Evolutionary conservation across 1,140 invertebrate genomes (phyloP).

Genomic region (Helicoverpa zea): DNA sequence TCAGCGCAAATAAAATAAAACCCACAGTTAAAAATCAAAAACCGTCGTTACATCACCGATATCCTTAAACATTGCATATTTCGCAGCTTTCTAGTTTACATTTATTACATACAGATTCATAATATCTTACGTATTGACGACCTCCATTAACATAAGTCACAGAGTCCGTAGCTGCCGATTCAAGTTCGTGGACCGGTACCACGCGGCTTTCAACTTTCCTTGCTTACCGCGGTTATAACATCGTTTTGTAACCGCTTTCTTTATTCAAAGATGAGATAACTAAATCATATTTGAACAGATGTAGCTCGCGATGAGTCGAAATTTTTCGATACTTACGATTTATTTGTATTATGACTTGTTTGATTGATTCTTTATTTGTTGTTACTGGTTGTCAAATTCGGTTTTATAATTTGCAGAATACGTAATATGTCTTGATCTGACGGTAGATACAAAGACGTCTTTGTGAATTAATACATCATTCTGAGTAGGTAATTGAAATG

Average conservation of each 20-base stretch:
- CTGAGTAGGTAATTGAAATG: background rate
- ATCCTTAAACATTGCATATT: constrained; percentile 3
- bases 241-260: constrained; percentile 80
- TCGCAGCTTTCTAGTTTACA: constrained; percentile 21
- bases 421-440: background rate
- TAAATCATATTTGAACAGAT: constrained; percentile 55
- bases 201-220: constrained; percentile 80
- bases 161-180: constrained; percentile 21
- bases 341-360: background rate
- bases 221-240: constrained; percentile 66
- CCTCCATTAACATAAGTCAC: constrained; percentile 50
- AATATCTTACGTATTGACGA: constrained; percentile 42
- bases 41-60: background rate
- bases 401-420: background rate
- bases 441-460: background rate
- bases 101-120: background rate
- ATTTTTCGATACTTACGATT: background rate
- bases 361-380: background rate
- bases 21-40: background rate
- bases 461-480: constrained; percentile 8
- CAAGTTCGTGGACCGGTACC: constrained; percentile 67
- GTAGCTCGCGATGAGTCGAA: constrained; percentile 3
- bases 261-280: constrained; percentile 76
- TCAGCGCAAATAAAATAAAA: background rate
- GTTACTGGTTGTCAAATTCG: background rate